Base-by-base conservation (phyloP, 2,113 vertebrate species). In the Cromileptes altivelis region DNA sequence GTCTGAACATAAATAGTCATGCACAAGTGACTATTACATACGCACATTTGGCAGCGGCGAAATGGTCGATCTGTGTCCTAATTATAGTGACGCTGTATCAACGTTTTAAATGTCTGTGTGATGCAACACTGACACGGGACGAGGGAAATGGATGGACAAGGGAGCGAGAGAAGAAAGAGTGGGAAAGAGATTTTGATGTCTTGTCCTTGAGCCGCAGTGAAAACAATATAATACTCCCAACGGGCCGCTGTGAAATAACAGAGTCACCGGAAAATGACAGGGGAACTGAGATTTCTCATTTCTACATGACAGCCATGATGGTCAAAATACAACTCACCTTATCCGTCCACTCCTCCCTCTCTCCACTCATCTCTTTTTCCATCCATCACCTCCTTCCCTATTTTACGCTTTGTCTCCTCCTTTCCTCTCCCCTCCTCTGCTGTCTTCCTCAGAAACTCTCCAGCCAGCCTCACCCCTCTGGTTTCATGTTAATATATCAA, bases 61-160 rank as follows among this genome's bases (percentile, higher is more conserved):
- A 67, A 30, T 73, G 33, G 84, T 92, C 88, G 27, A 92, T 94
- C 83, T 71, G 70, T 78, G 70, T 42, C 88, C 90, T 92, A 92
- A 92, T 92, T 89, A 92, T 80, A 88, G 86, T 61, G 58, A 78
- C 45, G 88, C 64, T 71, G 83, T 80, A 75, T 90, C 88, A 89
- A 88, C 56, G 60, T 82, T 81, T 68, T 85, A 81, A 90, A 81
- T 84, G 77, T 85, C 82, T 81, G 80, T 1, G 12, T 89, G 86
- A 91, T 19, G 75, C 85, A 89, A 78, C 74, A 47, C 27, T 75
- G 70, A 75, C 21, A 45, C 50, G 62, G 60, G 78, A 37, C 5
- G 42, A 71, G 65, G 76, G 53, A 56, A 58, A 30, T 23, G 47
- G 27, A 60, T 37, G 70, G 33, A 63, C 21, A 49, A 50, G 58